A percentile compares a stretch with the other conserved stretches of the same genome.
Conservation (phyloP, 2,888 invertebrate species). For the Xestobium rufovillosum region DNA sequence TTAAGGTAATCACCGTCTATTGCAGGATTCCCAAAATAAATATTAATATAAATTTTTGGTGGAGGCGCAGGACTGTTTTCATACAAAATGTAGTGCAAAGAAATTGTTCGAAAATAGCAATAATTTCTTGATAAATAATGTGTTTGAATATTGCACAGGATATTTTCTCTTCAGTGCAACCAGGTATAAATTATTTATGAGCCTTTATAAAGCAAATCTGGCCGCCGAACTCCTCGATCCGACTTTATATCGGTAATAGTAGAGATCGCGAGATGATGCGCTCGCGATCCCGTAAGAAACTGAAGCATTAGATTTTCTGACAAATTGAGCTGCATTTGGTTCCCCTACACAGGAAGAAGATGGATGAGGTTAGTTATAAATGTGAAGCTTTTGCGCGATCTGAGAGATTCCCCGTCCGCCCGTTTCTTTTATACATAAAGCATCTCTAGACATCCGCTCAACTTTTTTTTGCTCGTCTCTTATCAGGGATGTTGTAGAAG, state of each 20-base stretch:
- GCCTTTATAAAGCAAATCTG: too few relatives aligned
- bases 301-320: conserved; percentile 46
- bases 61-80: too few relatives aligned
- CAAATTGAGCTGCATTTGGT: conserved; percentile 49
- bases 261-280: conserved; percentile 18
- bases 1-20: too few relatives aligned
- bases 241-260: conserved; percentile 13
- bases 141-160: too few relatives aligned
- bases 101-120: too few relatives aligned
- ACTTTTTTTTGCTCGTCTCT: conserved; percentile 37
- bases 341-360: conserved; percentile 43
- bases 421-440: conserved; percentile 44
- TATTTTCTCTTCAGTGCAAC: too few relatives aligned
- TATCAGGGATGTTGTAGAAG: conserved; percentile 43
- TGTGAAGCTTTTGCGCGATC: conserved; percentile 47
- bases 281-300: conserved; percentile 22
- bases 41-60: too few relatives aligned
- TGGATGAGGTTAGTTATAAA: conserved; percentile 50
- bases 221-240: conserved; percentile 1
- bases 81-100: too few relatives aligned
- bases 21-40: too few relatives aligned
- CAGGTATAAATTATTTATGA: too few relatives aligned
- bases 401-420: conserved; percentile 40
- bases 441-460: conserved; percentile 38
- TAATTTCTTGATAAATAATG: too few relatives aligned